Percentiles rank a stretch among this genome's conserved stretches.
Conservation (phyloP, 2,888 invertebrate genomes). For the Portevinia maculata region DNA sequence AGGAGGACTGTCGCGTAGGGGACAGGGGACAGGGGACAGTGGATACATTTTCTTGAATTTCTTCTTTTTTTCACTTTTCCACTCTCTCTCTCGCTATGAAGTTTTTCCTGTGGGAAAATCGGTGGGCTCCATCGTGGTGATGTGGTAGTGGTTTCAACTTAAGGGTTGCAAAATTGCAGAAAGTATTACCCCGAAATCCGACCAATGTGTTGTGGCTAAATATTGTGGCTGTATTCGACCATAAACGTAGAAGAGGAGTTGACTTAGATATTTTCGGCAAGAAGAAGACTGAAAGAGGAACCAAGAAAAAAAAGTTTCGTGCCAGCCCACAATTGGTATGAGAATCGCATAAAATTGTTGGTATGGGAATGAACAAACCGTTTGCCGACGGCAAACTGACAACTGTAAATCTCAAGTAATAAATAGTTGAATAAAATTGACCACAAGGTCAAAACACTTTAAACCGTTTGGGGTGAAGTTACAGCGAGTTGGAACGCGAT, state of each 20-base stretch:
- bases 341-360: conserved; percentile 24
- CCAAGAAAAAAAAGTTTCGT: conserved; percentile 39
- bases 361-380: background rate
- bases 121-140: conserved; percentile 74
- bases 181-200: conserved; percentile 75
- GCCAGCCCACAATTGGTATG: conserved; percentile 73
- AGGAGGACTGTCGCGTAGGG: background rate
- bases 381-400: conserved; percentile 63
- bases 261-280: conserved; percentile 63
- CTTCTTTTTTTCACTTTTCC: conserved; percentile 25
- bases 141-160: conserved; percentile 74
- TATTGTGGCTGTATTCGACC: conserved; percentile 77
- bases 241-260: conserved; percentile 74
- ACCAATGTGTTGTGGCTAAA: conserved; percentile 78
- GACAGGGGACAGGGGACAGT: conserved; percentile 2
- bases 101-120: conserved; percentile 73
- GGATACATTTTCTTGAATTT: conserved; percentile 65
- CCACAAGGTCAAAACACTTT: too few relatives aligned
- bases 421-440: conserved; percentile 13
- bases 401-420: conserved; percentile 16
- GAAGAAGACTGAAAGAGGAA: conserved; percentile 20
- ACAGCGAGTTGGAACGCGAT: too few relatives aligned
- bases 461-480: too few relatives aligned
- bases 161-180: conserved; percentile 74
- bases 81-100: conserved; percentile 49